A percentile compares a stretch with the other conserved stretches of the same genome.
phyloP scores from a whole-genome alignment of 2,113 vertebrate genomes.

The Microcebus jonahi region DNA sequence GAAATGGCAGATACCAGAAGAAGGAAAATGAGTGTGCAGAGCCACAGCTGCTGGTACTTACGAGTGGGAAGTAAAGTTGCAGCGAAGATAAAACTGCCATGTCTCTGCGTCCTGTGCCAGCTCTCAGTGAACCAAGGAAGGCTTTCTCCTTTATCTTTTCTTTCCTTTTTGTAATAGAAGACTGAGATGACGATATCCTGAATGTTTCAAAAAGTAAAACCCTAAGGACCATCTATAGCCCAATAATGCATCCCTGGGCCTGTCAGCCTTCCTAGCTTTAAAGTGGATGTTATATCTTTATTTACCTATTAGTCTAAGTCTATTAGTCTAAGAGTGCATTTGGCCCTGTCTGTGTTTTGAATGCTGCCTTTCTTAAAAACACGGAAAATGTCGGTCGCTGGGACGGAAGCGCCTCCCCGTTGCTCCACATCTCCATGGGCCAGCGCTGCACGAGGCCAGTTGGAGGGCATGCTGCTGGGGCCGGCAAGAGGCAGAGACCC shows the following conservation, averaged over 20 bases:
- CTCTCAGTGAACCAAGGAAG: background rate
- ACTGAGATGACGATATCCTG: background rate
- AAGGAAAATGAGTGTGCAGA: background rate
- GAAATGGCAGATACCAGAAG: background rate
- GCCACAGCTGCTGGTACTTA: background rate
- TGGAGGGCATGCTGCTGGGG: too few relatives aligned
- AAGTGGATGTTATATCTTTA: background rate
- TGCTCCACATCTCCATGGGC: too few relatives aligned
- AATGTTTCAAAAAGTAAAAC: conserved; percentile 13
- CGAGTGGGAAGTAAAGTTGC: background rate
- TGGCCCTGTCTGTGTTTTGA: background rate
- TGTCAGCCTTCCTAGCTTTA: background rate
- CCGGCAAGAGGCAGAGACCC: too few relatives aligned
- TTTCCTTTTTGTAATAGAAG: background rate
- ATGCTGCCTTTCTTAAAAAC: background rate
- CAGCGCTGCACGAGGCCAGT: too few relatives aligned
- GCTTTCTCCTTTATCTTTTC: background rate
- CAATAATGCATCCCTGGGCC: background rate
- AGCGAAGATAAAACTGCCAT: background rate
- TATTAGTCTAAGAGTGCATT: background rate
- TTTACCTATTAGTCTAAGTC: background rate
- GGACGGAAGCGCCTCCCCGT: too few relatives aligned
- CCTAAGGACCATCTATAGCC: background rate
- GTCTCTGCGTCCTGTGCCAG: background rate
- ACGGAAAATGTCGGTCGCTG: too few relatives aligned